phyloP scores from a whole-genome alignment of 2,113 vertebrate genomes.

The Cyprichromis sp. region DNA sequence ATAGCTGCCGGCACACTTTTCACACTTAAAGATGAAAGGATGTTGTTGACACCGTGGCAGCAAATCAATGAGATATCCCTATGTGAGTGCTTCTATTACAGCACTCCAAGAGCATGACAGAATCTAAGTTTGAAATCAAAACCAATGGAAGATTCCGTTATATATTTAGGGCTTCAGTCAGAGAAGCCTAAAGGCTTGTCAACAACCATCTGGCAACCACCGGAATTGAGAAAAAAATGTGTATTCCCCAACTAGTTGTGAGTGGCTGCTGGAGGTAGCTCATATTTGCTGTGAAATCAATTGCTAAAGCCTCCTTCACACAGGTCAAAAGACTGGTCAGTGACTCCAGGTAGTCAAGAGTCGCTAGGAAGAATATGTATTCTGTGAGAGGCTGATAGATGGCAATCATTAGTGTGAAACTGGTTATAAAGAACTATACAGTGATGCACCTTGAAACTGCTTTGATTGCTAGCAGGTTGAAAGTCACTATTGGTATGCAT shows the following conservation, averaged over 20 bases:
- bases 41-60: slow-evolving; percentile 44
- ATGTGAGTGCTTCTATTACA: slow-evolving; percentile 7
- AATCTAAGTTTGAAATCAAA: not conserved
- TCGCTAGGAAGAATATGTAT: not conserved
- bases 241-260: not conserved
- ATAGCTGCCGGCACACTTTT: slow-evolving; percentile 40
- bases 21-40: slow-evolving; percentile 51
- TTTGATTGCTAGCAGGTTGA: not conserved
- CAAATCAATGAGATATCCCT: slow-evolving; percentile 41
- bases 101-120: not conserved
- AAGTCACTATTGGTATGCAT: not conserved
- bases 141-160: not conserved
- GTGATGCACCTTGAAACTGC: not conserved
- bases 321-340: not conserved
- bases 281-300: not conserved
- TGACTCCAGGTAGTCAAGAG: not conserved
- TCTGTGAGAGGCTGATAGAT: not conserved
- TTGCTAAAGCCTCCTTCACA: not conserved
- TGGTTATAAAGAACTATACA: not conserved
- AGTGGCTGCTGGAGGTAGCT: not conserved
- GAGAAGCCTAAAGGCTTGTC: not conserved
- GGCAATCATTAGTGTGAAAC: not conserved
- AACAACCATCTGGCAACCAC: not conserved
- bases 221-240: not conserved
- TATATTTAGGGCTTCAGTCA: not conserved